Evolutionary conservation across 2,797 vertebrate genomes (phyloP).

Genomic region (Todus mexicanus): DNA sequence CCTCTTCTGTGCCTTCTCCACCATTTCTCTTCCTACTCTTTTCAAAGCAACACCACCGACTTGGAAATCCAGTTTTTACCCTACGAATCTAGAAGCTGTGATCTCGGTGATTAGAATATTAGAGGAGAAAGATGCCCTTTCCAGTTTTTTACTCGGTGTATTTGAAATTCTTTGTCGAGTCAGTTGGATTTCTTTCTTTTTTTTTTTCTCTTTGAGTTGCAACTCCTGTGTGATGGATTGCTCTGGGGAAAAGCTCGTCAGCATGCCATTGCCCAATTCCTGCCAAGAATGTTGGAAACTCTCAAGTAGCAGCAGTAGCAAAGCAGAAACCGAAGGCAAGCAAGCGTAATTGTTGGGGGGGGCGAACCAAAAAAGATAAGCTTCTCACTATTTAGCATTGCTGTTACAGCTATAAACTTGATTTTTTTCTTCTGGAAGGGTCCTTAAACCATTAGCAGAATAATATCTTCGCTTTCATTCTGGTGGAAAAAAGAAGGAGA

Average conservation of each 20-base stretch:
- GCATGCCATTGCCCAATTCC: neutral
- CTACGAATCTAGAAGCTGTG: neutral
- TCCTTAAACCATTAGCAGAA: neutral
- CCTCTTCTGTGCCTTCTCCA: neutral
- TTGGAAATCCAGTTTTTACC: neutral
- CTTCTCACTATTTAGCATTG: neutral
- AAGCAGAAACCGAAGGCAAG: neutral
- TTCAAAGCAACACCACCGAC: neutral
- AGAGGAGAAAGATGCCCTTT: conserved; percentile 14
- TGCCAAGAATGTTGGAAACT: conserved; percentile 37
- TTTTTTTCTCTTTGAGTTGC: neutral
- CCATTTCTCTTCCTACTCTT: neutral
- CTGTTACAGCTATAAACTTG: neutral
- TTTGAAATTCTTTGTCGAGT: neutral
- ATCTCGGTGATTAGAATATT: neutral
- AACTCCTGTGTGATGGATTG: neutral
- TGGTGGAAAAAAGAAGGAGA: neutral
- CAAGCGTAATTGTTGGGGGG: neutral
- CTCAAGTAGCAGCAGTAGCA: neutral
- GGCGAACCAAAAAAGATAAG: neutral
- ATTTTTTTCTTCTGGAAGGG: neutral
- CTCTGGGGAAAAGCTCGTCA: conserved; percentile 13
- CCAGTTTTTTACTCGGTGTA: neutral
- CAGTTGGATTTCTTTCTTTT: neutral
- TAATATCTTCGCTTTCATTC: neutral